A percentile compares a stretch with the other conserved stretches of the same genome.
Evolutionary conservation across 2,888 invertebrate genomes (phyloP).

Genomic region (Synanthedon tipuliformis): DNA sequence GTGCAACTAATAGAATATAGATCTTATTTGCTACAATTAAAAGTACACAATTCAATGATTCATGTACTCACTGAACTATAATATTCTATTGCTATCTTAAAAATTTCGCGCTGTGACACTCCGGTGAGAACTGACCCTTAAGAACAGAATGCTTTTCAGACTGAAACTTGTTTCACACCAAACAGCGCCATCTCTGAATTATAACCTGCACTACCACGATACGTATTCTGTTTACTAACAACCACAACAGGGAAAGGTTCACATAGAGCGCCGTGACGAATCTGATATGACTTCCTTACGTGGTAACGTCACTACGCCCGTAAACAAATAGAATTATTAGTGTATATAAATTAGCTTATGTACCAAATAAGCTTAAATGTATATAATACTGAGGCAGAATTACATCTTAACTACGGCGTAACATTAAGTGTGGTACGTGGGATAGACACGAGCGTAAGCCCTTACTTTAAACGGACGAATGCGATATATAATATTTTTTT

Average conservation of each 20-base stretch:
- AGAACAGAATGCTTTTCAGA: slow-evolving; percentile 2
- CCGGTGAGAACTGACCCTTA: too few relatives aligned
- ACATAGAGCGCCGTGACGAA: slow-evolving; percentile 42
- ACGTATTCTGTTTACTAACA: too few relatives aligned
- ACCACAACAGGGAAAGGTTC: slow-evolving; percentile 19
- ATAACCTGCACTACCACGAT: slow-evolving; percentile 14
- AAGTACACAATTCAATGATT: too few relatives aligned
- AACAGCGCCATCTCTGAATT: background rate
- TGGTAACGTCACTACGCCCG: slow-evolving; percentile 61
- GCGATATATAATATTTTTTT: slow-evolving; percentile 67
- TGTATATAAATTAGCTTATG: slow-evolving; percentile 67
- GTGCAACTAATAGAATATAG: too few relatives aligned
- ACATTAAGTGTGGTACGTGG: slow-evolving; percentile 67
- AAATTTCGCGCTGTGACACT: too few relatives aligned
- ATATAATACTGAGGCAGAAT: slow-evolving; percentile 71
- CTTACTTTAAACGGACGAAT: slow-evolving; percentile 70
- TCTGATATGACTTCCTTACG: slow-evolving; percentile 65
- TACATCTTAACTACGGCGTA: slow-evolving; percentile 70
- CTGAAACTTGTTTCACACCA: background rate
- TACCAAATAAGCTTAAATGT: slow-evolving; percentile 70
- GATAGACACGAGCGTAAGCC: slow-evolving; percentile 69
- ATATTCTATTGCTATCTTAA: slow-evolving; percentile 6
- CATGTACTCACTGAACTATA: too few relatives aligned
- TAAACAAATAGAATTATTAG: slow-evolving; percentile 63
- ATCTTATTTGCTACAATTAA: too few relatives aligned